Base-by-base conservation (phyloP, 2,797 vertebrate genomes). In the Siniperca scherzeri region DNA sequence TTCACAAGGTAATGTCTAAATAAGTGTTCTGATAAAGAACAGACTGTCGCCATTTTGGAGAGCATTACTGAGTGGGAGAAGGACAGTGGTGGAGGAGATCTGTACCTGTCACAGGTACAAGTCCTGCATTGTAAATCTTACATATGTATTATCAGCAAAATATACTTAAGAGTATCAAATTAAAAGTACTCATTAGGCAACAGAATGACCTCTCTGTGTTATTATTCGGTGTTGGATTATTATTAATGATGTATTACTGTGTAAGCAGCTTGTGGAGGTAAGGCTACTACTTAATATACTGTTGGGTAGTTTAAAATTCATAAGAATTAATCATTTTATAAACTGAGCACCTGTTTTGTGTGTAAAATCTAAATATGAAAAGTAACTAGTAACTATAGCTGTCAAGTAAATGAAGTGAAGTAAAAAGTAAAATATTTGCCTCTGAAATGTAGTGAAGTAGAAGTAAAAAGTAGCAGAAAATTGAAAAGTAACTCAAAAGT, bases 401-500 rank as follows among this genome's bases (percentile, higher is more conserved):
- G 56, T 61, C 40, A 64, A 3, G 22, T 1, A 13, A 30, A 30
- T 30, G 30, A 30, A 2, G 27, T 27, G 27, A 27, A 30, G 30
- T 30, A 30, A 30, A 30, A 30, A 30, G 30, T 30, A 30, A 30
- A 30, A 30, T 30, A 30, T 30, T 30, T 30, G 30, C 30, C 30
- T 30, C 30, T 30, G 30, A 30, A 33, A 56, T 44, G 16, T 27
- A 52, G 48, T 57, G 30, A 30, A 30, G 30, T 30, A 30, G 30
- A 30, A 30, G 30, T 30, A 30, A 30, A 30, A 44, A 40, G 7
- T 17, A 16, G 2, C n/a, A 27, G 17, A 17, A 6, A 36, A 57
- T 3, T 0, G 0, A 22, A 62, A 25, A 50, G 13, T 12, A 4
- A 46, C 2, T 53, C 4, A 40, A 13, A 27, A 33, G 27, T 22